Percentiles rank a stretch among this genome's conserved stretches.
Conservation (phyloP, 2,888 invertebrate genomes). For the Nephrotoma guestfalica region DNA sequence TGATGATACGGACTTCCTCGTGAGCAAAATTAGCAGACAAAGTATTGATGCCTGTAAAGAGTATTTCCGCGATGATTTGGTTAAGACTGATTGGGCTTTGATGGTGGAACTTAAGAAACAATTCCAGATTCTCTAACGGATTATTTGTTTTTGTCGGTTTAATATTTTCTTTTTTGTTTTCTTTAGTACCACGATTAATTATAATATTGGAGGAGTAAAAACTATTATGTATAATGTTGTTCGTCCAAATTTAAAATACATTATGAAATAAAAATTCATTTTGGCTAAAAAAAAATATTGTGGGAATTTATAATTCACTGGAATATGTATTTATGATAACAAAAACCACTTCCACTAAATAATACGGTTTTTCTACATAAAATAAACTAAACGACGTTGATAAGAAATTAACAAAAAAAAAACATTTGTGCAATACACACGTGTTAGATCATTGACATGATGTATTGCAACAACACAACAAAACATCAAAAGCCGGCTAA, state of each 20-base stretch:
- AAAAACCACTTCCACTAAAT: not conserved
- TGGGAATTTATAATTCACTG: not conserved
- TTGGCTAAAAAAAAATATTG: not conserved
- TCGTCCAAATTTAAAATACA: not conserved
- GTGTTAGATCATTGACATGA: not conserved
- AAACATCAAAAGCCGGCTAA: not conserved
- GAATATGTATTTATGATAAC: not conserved
- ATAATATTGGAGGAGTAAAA: too few relatives aligned
- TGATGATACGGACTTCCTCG: constrained; percentile 85
- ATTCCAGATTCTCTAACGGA: constrained; percentile 76
- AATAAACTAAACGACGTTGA: not conserved
- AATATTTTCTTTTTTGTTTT: not conserved
- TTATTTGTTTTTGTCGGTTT: constrained; percentile 10
- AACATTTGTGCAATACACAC: not conserved
- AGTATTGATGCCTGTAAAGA: constrained; percentile 99
- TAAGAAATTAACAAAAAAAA: not conserved
- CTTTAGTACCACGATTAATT: not conserved
- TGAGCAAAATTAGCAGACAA: constrained; percentile 95
- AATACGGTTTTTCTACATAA: not conserved
- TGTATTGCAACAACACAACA: not conserved
- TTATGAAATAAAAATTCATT: not conserved
- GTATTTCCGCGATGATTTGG: constrained; percentile 94
- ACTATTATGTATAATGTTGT: not conserved
- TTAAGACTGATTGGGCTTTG: constrained; percentile 95
- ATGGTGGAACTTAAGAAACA: constrained; percentile 97